Evolutionary conservation across 2,888 invertebrate genomes (phyloP).

Genomic region (Melanotus villosus): DNA sequence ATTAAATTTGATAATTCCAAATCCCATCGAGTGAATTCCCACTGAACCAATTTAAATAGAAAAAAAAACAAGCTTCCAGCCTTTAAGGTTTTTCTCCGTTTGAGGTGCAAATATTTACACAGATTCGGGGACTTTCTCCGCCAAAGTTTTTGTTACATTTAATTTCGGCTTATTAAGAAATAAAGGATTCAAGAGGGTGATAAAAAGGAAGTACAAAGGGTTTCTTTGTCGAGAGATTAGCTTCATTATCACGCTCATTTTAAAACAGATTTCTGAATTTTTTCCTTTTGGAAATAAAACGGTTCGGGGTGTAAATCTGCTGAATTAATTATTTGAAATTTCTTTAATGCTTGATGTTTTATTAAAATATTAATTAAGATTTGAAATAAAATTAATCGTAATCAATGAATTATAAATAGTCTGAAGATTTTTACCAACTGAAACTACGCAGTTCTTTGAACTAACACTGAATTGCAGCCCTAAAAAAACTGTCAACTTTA

Average conservation of each 20-base stretch:
- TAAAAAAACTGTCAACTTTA: background rate
- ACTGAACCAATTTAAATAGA: too few species aligned
- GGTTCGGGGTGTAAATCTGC: background rate
- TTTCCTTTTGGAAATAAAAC: too few species aligned
- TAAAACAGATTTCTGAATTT: background rate
- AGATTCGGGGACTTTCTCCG: background rate
- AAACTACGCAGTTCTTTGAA: background rate
- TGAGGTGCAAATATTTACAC: conserved; percentile 4
- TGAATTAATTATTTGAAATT: background rate
- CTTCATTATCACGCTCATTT: conserved; percentile 25
- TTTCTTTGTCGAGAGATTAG: conserved; percentile 2
- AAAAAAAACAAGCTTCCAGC: too few species aligned
- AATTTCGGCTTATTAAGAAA: conserved; percentile 27
- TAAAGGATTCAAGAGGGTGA: background rate
- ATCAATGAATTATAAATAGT: too few species aligned
- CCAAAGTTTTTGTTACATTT: conserved; percentile 17
- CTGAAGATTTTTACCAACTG: too few species aligned
- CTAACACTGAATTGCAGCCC: background rate
- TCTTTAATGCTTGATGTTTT: background rate
- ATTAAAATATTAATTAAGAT: background rate
- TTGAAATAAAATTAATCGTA: too few species aligned
- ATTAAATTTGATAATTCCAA: too few species aligned
- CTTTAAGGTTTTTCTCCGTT: background rate
- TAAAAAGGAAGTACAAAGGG: conserved; percentile 5
- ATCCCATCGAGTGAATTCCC: too few species aligned